Conservation (phyloP, 2,113 vertebrate genomes). For the Leptosomus discolor region DNA sequence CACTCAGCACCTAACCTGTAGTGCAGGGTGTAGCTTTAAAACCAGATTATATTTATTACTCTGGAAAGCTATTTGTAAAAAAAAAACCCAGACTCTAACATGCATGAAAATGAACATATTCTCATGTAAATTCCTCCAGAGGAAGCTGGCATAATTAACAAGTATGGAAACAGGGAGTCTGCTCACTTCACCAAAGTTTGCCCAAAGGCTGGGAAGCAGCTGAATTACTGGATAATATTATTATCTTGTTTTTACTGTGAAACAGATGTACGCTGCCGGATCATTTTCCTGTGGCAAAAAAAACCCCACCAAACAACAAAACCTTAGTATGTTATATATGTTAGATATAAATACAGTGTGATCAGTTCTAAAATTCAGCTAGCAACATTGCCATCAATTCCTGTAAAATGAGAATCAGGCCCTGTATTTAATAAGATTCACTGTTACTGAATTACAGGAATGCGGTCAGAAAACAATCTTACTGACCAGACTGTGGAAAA, state of each 20-base stretch:
- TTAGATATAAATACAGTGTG: background rate
- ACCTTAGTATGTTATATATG: background rate
- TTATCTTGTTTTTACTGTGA: background rate
- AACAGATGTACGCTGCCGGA: background rate
- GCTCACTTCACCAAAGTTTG: background rate
- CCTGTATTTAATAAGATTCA: background rate
- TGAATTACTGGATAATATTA: constrained; percentile 1
- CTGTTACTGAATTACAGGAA: background rate
- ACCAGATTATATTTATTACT: background rate
- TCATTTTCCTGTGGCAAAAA: background rate
- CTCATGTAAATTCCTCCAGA: background rate
- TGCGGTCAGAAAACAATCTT: background rate
- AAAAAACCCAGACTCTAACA: background rate
- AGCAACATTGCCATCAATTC: background rate
- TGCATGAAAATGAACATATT: background rate
- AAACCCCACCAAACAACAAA: background rate
- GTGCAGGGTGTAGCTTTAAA: background rate
- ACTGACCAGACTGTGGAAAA: background rate
- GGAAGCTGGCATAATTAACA: background rate
- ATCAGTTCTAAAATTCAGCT: background rate
- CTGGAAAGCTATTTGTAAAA: background rate
- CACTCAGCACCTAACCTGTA: background rate
- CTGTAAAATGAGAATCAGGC: background rate
- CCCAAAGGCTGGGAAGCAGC: background rate
- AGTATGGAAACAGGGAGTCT: background rate